A percentile compares a stretch with the other conserved stretches of the same genome.
These are phyloP conservation scores for Hippocampus zosterae DNA, from an alignment of 2,113 vertebrate species.

Conservation along the genomic window DNA sequence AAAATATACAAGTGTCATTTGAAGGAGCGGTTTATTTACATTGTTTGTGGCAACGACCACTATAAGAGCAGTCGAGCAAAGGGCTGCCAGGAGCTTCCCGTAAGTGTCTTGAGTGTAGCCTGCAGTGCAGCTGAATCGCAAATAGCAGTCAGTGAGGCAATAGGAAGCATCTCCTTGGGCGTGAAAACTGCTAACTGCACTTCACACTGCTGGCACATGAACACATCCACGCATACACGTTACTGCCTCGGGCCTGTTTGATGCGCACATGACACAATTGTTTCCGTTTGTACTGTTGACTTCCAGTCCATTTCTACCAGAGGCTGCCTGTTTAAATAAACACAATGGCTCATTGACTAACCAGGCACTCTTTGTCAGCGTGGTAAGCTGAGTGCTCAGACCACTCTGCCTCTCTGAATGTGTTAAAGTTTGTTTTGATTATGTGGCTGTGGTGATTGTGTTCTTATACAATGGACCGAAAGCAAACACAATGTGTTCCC, in stretches of 20 bases:
- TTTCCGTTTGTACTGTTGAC: slow-evolving; percentile 50
- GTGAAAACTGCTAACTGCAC: slow-evolving; percentile 52
- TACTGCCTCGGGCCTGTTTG: slow-evolving; percentile 35
- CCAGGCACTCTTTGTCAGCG: slow-evolving; percentile 17
- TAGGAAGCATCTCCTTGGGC: slow-evolving; percentile 37
- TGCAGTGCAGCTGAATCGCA: slow-evolving; percentile 33
- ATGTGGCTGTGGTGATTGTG: neutral
- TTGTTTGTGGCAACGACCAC: slow-evolving; percentile 6
- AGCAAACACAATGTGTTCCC: slow-evolving; percentile 19
- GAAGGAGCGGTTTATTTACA: neutral
- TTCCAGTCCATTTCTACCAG: slow-evolving; percentile 50
- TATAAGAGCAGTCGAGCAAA: slow-evolving; percentile 11
- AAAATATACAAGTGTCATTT: slow-evolving; percentile 27
- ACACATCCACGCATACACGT: slow-evolving; percentile 17
- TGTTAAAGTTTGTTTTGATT: neutral
- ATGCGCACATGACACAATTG: slow-evolving; percentile 50
- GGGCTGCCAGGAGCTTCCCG: slow-evolving; percentile 13
- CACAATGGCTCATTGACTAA: slow-evolving; percentile 52
- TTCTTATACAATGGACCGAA: slow-evolving; percentile 15
- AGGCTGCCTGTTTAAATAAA: slow-evolving; percentile 61
- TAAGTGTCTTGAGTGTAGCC: slow-evolving; percentile 24
- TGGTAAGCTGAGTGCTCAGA: slow-evolving; percentile 9
- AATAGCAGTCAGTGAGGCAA: slow-evolving; percentile 50
- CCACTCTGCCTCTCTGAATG: slow-evolving; percentile 4
- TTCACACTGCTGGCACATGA: slow-evolving; percentile 25